A percentile compares a stretch with the other conserved stretches of the same genome.
Evolutionary conservation across 2,113 vertebrate genomes (phyloP).

Genomic region (Oncorhynchus gorbuscha): DNA sequence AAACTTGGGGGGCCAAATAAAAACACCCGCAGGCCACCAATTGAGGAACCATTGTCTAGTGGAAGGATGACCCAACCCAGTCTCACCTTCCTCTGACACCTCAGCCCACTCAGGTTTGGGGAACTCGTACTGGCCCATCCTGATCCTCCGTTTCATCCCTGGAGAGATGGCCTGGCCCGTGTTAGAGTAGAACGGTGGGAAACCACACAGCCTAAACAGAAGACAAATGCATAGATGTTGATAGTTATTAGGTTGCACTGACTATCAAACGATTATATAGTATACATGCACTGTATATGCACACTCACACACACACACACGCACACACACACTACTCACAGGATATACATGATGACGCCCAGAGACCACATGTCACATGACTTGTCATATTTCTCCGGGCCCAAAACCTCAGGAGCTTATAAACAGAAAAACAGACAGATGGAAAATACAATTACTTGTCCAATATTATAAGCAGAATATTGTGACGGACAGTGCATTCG

Average conservation of each 20-base stretch:
- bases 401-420: slow-evolving; percentile 94
- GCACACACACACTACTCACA: slow-evolving; percentile 81
- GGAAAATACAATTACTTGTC: background rate
- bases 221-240: slow-evolving; percentile 8
- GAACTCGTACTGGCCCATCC: slow-evolving; percentile 98
- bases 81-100: slow-evolving; percentile 91
- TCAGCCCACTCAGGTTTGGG: slow-evolving; percentile 95
- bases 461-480: background rate
- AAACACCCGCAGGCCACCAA: no score
- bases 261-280: background rate
- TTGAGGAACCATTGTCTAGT: background rate
- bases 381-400: slow-evolving; percentile 98
- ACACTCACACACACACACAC: no score
- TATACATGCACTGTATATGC: no score
- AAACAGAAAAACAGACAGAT: background rate
- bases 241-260: background rate
- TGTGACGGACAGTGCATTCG: background rate
- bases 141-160: slow-evolving; percentile 96
- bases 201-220: slow-evolving; percentile 87
- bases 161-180: slow-evolving; percentile 98
- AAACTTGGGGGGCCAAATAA: no score
- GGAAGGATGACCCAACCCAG: background rate
- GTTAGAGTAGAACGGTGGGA: slow-evolving; percentile 99
- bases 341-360: slow-evolving; percentile 98
- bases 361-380: slow-evolving; percentile 99